These are phyloP conservation scores for Tragelaphus imberbis DNA, from an alignment of 2,113 vertebrate genomes.

Conservation along the genomic window DNA sequence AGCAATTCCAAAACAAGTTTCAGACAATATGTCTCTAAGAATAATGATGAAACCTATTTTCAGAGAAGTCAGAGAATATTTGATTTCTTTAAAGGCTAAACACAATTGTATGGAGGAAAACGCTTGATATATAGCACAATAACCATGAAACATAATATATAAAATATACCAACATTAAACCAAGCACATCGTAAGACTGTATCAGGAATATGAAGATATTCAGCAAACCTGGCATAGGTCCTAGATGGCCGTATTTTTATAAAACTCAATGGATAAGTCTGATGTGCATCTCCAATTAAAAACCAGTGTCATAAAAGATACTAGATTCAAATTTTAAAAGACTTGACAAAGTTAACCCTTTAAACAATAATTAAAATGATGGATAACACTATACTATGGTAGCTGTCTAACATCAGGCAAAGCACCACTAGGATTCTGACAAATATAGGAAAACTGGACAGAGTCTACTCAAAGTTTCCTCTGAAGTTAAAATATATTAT, in stretches of 20 bases:
- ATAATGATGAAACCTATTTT: not conserved
- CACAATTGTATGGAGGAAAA: conserved; percentile 26
- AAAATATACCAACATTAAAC: not conserved
- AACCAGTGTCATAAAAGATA: not conserved
- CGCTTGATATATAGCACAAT: not conserved
- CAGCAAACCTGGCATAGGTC: not conserved
- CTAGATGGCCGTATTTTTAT: not conserved
- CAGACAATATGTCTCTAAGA: conserved; percentile 34
- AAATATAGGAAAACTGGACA: not conserved
- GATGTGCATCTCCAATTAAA: not conserved
- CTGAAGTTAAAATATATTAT: not conserved
- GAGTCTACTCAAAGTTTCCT: not conserved
- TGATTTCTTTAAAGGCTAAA: conserved; percentile 26
- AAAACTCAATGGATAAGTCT: not conserved
- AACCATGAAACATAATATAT: not conserved
- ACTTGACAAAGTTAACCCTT: not conserved
- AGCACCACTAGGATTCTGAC: not conserved
- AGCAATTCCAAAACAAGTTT: not conserved
- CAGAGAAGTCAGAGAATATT: not conserved
- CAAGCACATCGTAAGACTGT: not conserved
- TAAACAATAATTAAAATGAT: not conserved
- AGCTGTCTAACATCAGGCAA: not conserved
- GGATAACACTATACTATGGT: not conserved
- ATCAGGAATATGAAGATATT: not conserved
- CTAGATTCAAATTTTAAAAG: not conserved